These are phyloP conservation scores for Clanis bilineata DNA, from an alignment of 2,888 invertebrate species.

Conservation along the genomic window DNA sequence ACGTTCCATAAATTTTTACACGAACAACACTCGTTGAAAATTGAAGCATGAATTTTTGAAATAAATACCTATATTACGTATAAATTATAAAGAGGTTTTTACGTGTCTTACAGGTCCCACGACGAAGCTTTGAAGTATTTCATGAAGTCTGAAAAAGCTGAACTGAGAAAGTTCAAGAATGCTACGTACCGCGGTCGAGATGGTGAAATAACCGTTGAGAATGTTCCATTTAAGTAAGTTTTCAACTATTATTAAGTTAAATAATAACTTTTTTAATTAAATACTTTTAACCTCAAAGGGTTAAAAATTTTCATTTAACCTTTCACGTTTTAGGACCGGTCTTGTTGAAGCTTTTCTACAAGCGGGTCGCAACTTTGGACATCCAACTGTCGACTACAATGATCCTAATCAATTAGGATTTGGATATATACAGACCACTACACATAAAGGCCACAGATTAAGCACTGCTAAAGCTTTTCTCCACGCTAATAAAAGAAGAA, in stretches of 20 bases:
- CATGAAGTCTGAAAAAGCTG: constrained; percentile 83
- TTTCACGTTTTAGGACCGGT: constrained; percentile 65
- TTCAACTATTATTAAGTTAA: constrained; percentile 33
- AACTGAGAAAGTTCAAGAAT: constrained; percentile 72
- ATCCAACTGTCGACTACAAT: constrained; percentile 83
- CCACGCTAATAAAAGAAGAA: constrained; percentile 82
- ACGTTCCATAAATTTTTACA: neutral
- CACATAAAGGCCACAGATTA: constrained; percentile 84
- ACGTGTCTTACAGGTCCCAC: constrained; percentile 81
- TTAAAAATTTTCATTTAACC: neutral
- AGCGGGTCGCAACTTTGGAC: constrained; percentile 82
- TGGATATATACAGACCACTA: constrained; percentile 76
- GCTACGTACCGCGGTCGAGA: constrained; percentile 81
- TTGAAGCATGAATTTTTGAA: neutral
- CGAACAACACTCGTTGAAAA: neutral
- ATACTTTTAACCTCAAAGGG: constrained; percentile 19
- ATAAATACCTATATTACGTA: constrained; percentile 17
- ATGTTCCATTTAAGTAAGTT: constrained; percentile 81
- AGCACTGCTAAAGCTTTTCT: constrained; percentile 87
- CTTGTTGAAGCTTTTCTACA: constrained; percentile 81
- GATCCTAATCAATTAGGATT: constrained; percentile 84
- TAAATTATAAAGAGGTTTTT: constrained; percentile 10
- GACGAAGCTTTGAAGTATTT: constrained; percentile 83
- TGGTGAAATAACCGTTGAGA: constrained; percentile 84
- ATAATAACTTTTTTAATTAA: constrained; percentile 34